A percentile compares a stretch with the other conserved stretches of the same genome.
These are phyloP conservation scores for Alfaro cultratus DNA, from an alignment of 2,797 vertebrate genomes.

Conservation along the genomic window DNA sequence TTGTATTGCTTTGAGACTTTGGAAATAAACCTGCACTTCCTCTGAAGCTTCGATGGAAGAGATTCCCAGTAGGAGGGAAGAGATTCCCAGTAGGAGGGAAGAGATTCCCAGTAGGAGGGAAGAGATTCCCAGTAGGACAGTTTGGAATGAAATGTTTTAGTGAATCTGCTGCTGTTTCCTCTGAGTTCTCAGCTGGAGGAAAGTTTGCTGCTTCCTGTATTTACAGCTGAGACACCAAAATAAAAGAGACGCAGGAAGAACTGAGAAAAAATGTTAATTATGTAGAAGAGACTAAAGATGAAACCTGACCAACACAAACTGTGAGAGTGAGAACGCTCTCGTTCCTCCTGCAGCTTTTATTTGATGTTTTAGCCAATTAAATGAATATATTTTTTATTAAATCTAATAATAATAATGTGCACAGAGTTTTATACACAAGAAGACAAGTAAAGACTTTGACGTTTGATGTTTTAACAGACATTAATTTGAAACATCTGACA, in stretches of 20 bases:
- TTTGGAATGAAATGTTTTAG: constrained; percentile 10
- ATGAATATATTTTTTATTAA: too few species aligned
- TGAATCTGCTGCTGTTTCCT: background rate
- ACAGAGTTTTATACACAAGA: too few species aligned
- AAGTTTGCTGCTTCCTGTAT: background rate
- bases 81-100: too few species aligned
- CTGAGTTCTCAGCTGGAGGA: background rate
- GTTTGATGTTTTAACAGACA: background rate
- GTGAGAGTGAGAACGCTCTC: too few species aligned
- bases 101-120: too few species aligned
- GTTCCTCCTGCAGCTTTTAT: too few species aligned
- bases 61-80: background rate
- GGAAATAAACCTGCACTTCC: constrained; percentile 6
- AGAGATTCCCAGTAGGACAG: background rate
- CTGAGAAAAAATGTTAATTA: background rate
- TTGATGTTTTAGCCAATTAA: too few species aligned
- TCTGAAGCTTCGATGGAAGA: constrained; percentile 16
- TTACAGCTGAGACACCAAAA: background rate
- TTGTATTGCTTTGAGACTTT: constrained; percentile 11
- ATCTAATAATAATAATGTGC: too few species aligned
- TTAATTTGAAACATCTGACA: background rate
- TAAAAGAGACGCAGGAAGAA: background rate
- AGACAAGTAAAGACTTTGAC: background rate
- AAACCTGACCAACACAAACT: too few species aligned
- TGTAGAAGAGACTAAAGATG: too few species aligned